Conservation (phyloP, 2,888 invertebrate genomes). For the Archips crataeganus region DNA sequence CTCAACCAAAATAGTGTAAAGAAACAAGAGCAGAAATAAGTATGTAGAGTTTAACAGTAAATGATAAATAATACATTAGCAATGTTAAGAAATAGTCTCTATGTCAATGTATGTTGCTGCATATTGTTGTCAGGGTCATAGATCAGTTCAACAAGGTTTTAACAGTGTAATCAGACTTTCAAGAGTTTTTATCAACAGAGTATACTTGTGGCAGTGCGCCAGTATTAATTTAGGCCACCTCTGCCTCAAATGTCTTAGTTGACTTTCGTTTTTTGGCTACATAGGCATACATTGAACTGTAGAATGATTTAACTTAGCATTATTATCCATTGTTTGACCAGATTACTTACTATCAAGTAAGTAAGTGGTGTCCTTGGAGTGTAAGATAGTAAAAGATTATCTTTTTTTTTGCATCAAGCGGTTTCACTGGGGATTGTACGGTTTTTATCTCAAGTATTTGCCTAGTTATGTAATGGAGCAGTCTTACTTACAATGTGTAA, state of each 20-base stretch:
- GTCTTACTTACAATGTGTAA: background rate
- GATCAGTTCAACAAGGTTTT: constrained; percentile 30
- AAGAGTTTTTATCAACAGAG: constrained; percentile 31
- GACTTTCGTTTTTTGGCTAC: constrained; percentile 15
- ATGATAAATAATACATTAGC: background rate
- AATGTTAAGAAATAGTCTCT: constrained; percentile 9
- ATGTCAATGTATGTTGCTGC: constrained; percentile 14
- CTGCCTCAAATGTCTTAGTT: constrained; percentile 15
- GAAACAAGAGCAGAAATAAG: background rate
- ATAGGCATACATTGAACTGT: constrained; percentile 3
- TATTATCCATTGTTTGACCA: constrained; percentile 21
- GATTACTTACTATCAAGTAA: constrained; percentile 36
- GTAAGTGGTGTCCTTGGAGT: constrained; percentile 31
- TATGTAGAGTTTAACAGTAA: background rate
- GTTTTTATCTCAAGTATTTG: constrained; percentile 41
- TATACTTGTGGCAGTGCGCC: constrained; percentile 45
- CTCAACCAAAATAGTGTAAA: background rate
- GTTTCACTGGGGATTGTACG: constrained; percentile 2
- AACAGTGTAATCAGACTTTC: constrained; percentile 13
- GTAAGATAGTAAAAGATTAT: constrained; percentile 34
- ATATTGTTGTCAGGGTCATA: constrained; percentile 36
- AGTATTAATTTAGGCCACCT: constrained; percentile 46
- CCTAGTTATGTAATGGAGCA: constrained; percentile 26
- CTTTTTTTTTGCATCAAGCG: constrained; percentile 19
- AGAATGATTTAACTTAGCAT: constrained; percentile 8